Evolutionary conservation across 1,140 invertebrate species (phyloP).

Genomic region (Teleogryllus occipitalis): DNA sequence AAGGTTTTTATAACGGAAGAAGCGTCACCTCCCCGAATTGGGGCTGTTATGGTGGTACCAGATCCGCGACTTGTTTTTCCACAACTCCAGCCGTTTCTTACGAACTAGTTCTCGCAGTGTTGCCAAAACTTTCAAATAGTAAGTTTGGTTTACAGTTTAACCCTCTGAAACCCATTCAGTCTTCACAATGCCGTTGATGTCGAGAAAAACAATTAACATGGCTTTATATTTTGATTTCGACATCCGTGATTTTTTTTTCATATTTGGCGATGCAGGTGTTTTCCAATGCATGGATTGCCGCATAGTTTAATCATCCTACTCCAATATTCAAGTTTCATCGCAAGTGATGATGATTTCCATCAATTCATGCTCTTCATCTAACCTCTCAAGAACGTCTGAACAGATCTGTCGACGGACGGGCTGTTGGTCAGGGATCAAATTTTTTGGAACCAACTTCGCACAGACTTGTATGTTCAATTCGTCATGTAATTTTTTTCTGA

Average conservation of each 20-base stretch:
- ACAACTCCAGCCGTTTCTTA: constrained; percentile 21
- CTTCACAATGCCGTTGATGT: constrained; percentile 28
- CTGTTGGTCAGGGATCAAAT: too few species aligned
- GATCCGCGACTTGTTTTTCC: constrained; percentile 21
- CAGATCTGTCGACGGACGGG: too few species aligned
- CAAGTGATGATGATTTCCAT: too few species aligned
- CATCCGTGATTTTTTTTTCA: neutral
- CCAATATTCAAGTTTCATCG: too few species aligned
- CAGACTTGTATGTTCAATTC: too few species aligned
- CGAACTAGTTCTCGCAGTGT: constrained; percentile 24
- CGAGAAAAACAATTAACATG: constrained; percentile 29
- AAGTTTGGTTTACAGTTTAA: constrained; percentile 30
- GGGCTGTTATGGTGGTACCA: constrained; percentile 21
- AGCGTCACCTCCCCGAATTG: too few species aligned
- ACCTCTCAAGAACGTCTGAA: too few species aligned
- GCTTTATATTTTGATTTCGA: constrained; percentile 24
- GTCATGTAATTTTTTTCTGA: too few species aligned
- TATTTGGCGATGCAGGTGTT: neutral
- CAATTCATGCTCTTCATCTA: too few species aligned
- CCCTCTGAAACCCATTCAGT: constrained; percentile 30
- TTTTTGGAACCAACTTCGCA: too few species aligned
- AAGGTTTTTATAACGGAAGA: too few species aligned
- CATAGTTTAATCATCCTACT: too few species aligned
- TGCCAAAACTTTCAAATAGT: constrained; percentile 29
- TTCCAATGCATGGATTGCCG: neutral